phyloP scores from a whole-genome alignment of 2,797 vertebrate genomes.

The Sebastes diploproa region DNA sequence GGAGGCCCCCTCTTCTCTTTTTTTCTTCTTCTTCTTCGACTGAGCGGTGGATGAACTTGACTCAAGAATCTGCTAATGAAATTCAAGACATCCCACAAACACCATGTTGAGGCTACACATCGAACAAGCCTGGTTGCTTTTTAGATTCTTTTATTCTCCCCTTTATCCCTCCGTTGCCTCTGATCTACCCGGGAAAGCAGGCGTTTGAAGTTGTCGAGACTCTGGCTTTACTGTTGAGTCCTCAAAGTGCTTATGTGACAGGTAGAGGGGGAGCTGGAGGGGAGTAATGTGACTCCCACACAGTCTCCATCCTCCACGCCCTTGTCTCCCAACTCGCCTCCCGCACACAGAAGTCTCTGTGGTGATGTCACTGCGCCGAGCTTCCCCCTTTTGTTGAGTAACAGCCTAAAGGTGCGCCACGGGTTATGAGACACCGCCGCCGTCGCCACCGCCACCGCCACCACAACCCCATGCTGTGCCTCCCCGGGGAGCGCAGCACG shows the following conservation, averaged over 20 bases:
- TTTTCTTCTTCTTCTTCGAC: neutral
- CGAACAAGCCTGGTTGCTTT: slow-evolving; percentile 34
- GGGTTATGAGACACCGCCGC: slow-evolving; percentile 28
- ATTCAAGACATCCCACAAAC: slow-evolving; percentile 49
- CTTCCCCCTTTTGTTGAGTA: slow-evolving; percentile 55
- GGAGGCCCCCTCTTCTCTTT: neutral
- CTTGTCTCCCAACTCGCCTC: slow-evolving; percentile 30
- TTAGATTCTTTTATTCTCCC: slow-evolving; percentile 46
- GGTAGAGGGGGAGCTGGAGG: slow-evolving; percentile 69
- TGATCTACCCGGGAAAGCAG: slow-evolving; percentile 65
- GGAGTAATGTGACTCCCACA: slow-evolving; percentile 69
- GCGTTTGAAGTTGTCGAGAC: slow-evolving; percentile 73
- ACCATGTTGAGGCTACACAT: slow-evolving; percentile 32
- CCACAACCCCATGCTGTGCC: slow-evolving; percentile 10
- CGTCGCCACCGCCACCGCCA: neutral
- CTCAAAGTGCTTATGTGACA: slow-evolving; percentile 75
- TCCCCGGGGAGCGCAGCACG: slow-evolving; percentile 29
- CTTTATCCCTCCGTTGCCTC: slow-evolving; percentile 61
- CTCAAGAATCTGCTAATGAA: slow-evolving; percentile 51
- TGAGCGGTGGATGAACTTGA: slow-evolving; percentile 34
- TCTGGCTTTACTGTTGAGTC: slow-evolving; percentile 66
- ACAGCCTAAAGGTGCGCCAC: slow-evolving; percentile 63
- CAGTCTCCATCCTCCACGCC: slow-evolving; percentile 44
- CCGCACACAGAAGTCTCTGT: slow-evolving; percentile 8
- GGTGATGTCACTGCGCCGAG: slow-evolving; percentile 62